A percentile compares a stretch with the other conserved stretches of the same genome.
These are phyloP conservation scores for Halocynthia roretzi DNA, from an alignment of 23 tunicate genomes.

Conservation along the genomic window DNA sequence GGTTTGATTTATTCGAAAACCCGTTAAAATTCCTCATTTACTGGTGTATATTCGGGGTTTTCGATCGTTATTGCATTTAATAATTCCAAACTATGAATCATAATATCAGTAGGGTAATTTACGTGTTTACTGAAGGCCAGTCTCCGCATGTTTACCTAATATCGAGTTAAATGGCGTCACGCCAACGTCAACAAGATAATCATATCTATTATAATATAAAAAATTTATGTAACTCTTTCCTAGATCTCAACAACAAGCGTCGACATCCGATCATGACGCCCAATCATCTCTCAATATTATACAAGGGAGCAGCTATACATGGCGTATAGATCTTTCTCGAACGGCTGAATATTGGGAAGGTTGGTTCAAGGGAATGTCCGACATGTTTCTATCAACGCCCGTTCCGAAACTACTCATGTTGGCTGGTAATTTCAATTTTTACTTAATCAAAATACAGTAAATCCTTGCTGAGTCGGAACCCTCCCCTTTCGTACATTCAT, in stretches of 20 bases:
- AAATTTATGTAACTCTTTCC: neutral
- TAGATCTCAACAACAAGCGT: neutral
- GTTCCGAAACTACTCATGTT: constrained; percentile 68
- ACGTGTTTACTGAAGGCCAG: too few species aligned
- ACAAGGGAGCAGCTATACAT: constrained; percentile 23
- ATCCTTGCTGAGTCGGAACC: too few species aligned
- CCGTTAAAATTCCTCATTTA: too few species aligned
- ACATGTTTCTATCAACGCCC: constrained; percentile 49
- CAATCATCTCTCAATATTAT: neutral
- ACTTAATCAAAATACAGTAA: neutral
- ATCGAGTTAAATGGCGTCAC: too few species aligned
- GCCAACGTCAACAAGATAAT: neutral
- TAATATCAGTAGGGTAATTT: too few species aligned
- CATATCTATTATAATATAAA: neutral
- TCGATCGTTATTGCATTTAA: too few species aligned
- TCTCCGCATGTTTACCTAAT: too few species aligned
- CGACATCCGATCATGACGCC: neutral
- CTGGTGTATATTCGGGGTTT: too few species aligned
- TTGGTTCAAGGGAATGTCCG: constrained; percentile 88
- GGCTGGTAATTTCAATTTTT: constrained; percentile 31
- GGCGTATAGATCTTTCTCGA: constrained; percentile 56
- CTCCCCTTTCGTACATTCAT: too few species aligned
- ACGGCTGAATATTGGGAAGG: constrained; percentile 88
- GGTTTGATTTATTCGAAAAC: too few species aligned
- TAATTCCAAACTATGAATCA: too few species aligned